phyloP scores from a whole-genome alignment of 2,113 vertebrate species.

The Ceyx margarethae region DNA sequence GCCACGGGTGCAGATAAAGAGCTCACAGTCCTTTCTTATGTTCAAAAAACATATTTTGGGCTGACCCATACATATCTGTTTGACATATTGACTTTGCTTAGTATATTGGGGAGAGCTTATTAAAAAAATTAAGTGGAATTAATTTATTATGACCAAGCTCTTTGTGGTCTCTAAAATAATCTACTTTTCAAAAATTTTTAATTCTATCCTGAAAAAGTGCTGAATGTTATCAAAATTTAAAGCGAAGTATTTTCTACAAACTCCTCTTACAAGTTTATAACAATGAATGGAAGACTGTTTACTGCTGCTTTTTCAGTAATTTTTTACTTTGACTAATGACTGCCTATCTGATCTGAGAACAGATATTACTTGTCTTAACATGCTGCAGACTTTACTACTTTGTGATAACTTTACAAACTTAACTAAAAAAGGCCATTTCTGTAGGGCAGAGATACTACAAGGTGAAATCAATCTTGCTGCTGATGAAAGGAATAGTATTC shows the following conservation, averaged over 20 bases:
- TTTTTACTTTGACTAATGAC: conserved; percentile 49
- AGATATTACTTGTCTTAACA: background rate
- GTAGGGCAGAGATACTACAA: conserved; percentile 46
- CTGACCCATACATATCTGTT: background rate
- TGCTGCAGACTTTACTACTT: background rate
- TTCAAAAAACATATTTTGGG: background rate
- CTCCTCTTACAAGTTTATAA: background rate
- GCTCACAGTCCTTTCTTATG: background rate
- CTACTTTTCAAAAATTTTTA: background rate
- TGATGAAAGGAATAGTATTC: conserved; percentile 46
- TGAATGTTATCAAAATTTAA: background rate
- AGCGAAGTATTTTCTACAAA: background rate
- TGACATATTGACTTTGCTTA: background rate
- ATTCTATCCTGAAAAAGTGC: background rate
- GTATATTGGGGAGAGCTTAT: background rate
- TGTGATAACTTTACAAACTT: conserved; percentile 53
- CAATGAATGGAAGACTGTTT: background rate
- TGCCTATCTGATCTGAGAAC: background rate
- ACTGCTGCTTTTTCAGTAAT: background rate
- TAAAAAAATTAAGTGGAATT: background rate
- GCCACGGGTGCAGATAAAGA: background rate
- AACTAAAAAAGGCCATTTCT: conserved; percentile 51
- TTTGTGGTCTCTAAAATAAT: background rate
- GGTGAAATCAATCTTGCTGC: conserved; percentile 61
- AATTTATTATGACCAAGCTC: background rate